phyloP scores from a whole-genome alignment of 2,888 invertebrate species.

The Tenthredo livida region DNA sequence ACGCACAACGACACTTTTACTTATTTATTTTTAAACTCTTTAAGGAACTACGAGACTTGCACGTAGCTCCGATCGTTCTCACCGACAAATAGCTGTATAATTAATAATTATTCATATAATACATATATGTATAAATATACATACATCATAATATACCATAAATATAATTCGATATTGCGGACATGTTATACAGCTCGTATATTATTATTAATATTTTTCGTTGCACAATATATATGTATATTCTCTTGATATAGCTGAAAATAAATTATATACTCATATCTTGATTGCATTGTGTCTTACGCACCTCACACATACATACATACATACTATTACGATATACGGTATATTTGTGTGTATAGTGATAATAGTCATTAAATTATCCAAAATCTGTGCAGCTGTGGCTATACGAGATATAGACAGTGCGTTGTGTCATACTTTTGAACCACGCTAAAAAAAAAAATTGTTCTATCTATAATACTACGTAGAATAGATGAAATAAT shows the following conservation, averaged over 20 bases:
- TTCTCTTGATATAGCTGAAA: too few species aligned
- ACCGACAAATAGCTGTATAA: background rate
- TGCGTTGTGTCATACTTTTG: background rate
- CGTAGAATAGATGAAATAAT: background rate
- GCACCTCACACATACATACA: too few species aligned
- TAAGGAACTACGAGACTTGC: background rate
- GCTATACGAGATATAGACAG: background rate
- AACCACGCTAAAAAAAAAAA: background rate
- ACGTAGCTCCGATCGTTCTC: background rate
- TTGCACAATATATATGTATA: too few species aligned
- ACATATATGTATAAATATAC: too few species aligned
- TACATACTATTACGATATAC: too few species aligned
- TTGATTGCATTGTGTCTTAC: too few species aligned
- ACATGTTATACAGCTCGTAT: too few species aligned
- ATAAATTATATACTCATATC: too few species aligned
- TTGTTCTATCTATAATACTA: background rate
- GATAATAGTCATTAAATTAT: background rate
- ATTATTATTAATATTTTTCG: background rate
- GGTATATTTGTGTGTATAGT: too few species aligned
- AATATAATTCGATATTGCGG: background rate
- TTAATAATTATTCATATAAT: background rate
- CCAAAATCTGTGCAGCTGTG: background rate
- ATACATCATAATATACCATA: background rate
- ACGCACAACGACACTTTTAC: background rate
- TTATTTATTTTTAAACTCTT: constrained; percentile 17